Conservation (phyloP, 2,888 invertebrate species). For the Tetranychus piercei region DNA sequence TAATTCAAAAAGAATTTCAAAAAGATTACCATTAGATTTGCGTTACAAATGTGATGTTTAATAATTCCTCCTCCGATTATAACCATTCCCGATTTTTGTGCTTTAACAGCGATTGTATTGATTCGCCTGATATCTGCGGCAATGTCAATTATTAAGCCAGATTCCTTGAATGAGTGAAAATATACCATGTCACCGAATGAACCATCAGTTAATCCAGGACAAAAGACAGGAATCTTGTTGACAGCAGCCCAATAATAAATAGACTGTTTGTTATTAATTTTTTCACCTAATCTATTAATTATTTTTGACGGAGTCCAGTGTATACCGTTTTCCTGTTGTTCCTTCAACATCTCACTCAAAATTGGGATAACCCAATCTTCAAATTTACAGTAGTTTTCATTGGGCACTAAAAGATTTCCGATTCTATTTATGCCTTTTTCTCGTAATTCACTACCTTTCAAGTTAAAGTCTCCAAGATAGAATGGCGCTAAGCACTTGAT, state of each 20-base stretch:
- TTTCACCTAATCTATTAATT: slow-evolving; percentile 62
- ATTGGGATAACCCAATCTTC: slow-evolving; percentile 93
- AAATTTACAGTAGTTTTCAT: slow-evolving; percentile 91
- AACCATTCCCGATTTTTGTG: slow-evolving; percentile 81
- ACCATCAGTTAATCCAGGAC: slow-evolving; percentile 94
- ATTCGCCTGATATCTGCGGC: slow-evolving; percentile 69
- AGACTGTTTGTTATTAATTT: slow-evolving; percentile 71
- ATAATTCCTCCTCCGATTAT: slow-evolving; percentile 86
- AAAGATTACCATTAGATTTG: slow-evolving; percentile 71
- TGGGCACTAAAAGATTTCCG: slow-evolving; percentile 87
- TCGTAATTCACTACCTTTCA: slow-evolving; percentile 48
- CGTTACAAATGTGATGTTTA: slow-evolving; percentile 99
- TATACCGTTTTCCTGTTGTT: slow-evolving; percentile 45
- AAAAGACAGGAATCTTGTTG: slow-evolving; percentile 90
- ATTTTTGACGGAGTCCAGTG: slow-evolving; percentile 85
- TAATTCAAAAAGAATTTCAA: not conserved
- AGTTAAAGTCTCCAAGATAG: slow-evolving; percentile 69
- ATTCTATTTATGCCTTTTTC: slow-evolving; percentile 60
- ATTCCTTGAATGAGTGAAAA: slow-evolving; percentile 81
- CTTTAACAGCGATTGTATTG: slow-evolving; percentile 83
- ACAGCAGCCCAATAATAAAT: slow-evolving; percentile 93
- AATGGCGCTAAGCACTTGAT: slow-evolving; percentile 95
- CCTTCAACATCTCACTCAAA: slow-evolving; percentile 67
- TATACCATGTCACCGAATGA: slow-evolving; percentile 97
- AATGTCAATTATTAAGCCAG: slow-evolving; percentile 81